A percentile compares a stretch with the other conserved stretches of the same genome.
These are phyloP conservation scores for Allolobophora icterica DNA, from an alignment of 2,888 invertebrate species.

Conservation along the genomic window DNA sequence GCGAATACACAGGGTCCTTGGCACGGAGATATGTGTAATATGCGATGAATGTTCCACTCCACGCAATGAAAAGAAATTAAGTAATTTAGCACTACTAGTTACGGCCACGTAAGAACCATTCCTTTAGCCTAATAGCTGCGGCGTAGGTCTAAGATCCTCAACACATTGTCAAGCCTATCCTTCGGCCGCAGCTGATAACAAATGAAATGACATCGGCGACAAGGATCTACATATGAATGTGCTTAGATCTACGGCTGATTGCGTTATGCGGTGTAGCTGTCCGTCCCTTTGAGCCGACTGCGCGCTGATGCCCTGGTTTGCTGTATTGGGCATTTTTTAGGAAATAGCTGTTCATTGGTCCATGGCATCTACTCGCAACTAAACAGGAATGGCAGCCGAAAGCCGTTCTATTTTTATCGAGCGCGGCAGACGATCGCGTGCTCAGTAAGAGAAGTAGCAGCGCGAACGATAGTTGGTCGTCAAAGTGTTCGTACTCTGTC, in stretches of 20 bases:
- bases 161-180: background rate
- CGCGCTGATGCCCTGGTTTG: background rate
- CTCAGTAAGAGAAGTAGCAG: background rate
- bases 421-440: constrained; percentile 14
- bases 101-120: background rate
- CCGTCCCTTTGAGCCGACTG: background rate
- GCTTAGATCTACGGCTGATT: background rate
- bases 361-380: background rate
- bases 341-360: constrained; percentile 28
- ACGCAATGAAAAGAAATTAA: background rate
- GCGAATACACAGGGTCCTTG: background rate
- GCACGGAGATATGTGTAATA: background rate
- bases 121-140: background rate
- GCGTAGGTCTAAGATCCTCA: background rate
- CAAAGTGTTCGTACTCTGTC: background rate
- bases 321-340: background rate
- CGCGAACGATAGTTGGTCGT: background rate
- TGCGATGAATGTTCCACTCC: background rate
- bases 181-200: background rate
- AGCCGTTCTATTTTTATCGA: background rate
- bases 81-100: background rate
- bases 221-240: background rate
- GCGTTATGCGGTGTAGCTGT: background rate
- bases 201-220: background rate
- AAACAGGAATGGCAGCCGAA: constrained; percentile 1